Conservation (phyloP, 2,113 vertebrate species). For the Spermophilus dauricus region DNA sequence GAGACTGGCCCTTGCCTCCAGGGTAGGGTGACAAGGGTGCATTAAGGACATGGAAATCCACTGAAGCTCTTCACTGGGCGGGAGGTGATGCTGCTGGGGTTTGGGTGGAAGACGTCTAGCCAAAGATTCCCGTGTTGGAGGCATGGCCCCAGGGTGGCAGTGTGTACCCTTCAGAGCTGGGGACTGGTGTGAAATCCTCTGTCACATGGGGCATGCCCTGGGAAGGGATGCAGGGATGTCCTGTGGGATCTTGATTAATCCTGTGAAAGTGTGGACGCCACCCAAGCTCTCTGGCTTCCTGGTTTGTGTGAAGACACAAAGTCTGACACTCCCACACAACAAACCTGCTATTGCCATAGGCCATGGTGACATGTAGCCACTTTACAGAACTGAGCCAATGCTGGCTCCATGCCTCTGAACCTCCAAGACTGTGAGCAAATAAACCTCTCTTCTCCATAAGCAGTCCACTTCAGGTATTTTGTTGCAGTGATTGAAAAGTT, state of each 20-base stretch:
- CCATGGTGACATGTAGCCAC: not conserved
- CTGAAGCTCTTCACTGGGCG: not conserved
- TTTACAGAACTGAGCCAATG: not conserved
- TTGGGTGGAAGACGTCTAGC: no score
- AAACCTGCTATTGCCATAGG: not conserved
- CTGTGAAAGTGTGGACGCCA: not conserved
- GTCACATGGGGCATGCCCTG: not conserved
- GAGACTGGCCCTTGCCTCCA: no score
- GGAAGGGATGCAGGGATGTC: not conserved
- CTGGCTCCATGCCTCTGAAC: not conserved
- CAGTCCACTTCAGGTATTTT: not conserved
- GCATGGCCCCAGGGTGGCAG: not conserved
- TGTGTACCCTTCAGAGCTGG: not conserved
- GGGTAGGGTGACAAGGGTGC: accelerated
- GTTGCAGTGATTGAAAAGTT: not conserved
- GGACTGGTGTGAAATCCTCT: not conserved
- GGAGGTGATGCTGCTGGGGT: not conserved
- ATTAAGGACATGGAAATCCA: not conserved
- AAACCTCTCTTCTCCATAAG: not conserved
- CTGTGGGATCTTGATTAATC: not conserved
- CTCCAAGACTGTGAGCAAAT: not conserved
- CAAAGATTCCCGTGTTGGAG: not conserved
- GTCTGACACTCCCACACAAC: not conserved
- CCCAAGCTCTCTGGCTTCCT: not conserved
- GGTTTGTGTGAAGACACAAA: not conserved